Conservation (phyloP, 2,797 vertebrate species). For the Gymnothorax javanicus region DNA sequence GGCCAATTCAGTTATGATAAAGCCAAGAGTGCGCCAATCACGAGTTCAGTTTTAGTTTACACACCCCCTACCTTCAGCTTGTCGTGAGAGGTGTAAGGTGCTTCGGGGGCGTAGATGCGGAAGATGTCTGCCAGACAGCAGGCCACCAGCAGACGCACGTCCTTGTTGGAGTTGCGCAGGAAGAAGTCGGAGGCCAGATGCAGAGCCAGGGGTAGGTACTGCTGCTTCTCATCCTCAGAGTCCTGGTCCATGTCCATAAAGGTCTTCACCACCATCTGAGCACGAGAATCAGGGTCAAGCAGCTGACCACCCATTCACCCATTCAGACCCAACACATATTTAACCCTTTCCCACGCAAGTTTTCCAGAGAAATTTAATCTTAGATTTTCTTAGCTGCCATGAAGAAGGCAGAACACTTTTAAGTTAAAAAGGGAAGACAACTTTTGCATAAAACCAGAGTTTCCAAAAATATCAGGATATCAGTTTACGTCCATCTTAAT, state of each 20-base stretch:
- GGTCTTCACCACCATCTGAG: conserved; percentile 97
- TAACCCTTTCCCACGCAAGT: too few relatives aligned
- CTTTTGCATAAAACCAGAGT: too few relatives aligned
- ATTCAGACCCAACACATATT: background rate
- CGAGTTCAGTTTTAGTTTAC: background rate
- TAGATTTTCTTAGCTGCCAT: background rate
- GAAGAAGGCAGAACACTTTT: background rate
- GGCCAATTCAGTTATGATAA: background rate
- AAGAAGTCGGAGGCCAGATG: conserved; percentile 99
- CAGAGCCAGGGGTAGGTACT: conserved; percentile 96
- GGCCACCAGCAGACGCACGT: conserved; percentile 95
- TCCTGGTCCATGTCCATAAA: conserved; percentile 99
- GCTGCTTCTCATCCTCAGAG: conserved; percentile 98
- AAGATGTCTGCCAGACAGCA: conserved; percentile 99
- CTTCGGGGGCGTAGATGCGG: conserved; percentile 98
- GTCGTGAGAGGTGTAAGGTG: conserved; percentile 97
- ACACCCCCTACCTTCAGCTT: conserved; percentile 77
- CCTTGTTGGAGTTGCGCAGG: conserved; percentile 99
- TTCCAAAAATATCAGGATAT: background rate
- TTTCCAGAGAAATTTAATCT: too few relatives aligned
- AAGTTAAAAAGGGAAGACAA: background rate
- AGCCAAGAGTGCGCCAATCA: background rate
- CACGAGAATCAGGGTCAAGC: background rate
- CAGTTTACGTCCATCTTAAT: background rate
- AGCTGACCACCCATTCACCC: background rate